Evolutionary conservation across 2,888 invertebrate species (phyloP).

Genomic region (Pseudococcus longispinus): DNA sequence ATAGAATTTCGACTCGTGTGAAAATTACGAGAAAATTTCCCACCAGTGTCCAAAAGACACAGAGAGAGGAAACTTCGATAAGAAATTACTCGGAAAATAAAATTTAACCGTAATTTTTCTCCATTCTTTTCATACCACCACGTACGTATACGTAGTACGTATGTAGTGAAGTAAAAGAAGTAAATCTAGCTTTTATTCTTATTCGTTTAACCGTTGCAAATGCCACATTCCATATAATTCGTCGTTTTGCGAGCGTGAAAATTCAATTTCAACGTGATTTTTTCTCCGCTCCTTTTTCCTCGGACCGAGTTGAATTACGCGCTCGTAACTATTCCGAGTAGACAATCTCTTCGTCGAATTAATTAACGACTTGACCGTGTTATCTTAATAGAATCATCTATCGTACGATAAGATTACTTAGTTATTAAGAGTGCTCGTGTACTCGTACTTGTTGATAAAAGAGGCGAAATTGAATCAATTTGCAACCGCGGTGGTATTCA

Average conservation of each 20-base stretch:
- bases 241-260: not conserved
- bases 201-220: not conserved
- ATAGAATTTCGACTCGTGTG: not conserved
- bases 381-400: not conserved
- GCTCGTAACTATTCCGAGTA: not conserved
- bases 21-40: not conserved
- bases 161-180: not conserved
- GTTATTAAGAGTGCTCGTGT: not conserved
- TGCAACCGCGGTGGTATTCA: not conserved
- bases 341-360: not conserved
- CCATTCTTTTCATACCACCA: not conserved
- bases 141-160: not conserved
- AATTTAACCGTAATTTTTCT: not conserved
- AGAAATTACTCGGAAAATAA: slow-evolving; percentile 15
- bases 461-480: not conserved
- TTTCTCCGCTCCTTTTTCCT: not conserved
- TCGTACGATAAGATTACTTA: not conserved
- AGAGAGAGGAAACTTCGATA: not conserved
- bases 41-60: not conserved
- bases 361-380: not conserved
- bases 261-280: slow-evolving; percentile 1
- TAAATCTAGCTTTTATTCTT: not conserved
- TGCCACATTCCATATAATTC: not conserved
- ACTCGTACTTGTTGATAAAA: not conserved
- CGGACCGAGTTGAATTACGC: not conserved